Percentiles rank a stretch among this genome's conserved stretches.
Conservation (phyloP, 1,140 invertebrate species). For the Oedothorax gibbosus region DNA sequence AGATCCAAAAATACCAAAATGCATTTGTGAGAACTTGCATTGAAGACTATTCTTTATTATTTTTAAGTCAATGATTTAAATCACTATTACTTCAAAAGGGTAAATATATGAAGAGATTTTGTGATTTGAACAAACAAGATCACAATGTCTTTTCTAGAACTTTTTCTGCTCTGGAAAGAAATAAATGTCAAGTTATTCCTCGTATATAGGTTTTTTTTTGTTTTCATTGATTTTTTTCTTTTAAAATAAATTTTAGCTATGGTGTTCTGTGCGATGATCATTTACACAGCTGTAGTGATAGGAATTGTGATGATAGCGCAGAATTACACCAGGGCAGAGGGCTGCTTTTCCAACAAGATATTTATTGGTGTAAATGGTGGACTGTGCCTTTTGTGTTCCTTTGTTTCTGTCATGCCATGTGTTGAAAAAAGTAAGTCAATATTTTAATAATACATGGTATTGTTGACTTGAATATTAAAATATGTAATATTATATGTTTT, state of each 20-base stretch:
- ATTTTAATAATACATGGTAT: background rate
- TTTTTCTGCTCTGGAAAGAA: too few species aligned
- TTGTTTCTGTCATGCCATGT: constrained; percentile 66
- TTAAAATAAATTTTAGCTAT: constrained; percentile 62
- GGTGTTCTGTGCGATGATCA: constrained; percentile 63
- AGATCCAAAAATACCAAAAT: too few species aligned
- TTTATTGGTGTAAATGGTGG: constrained; percentile 66
- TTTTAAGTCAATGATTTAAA: too few species aligned
- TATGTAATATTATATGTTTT: background rate
- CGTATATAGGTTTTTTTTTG: too few species aligned
- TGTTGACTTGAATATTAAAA: background rate
- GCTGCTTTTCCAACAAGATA: constrained; percentile 65
- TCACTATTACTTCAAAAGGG: too few species aligned
- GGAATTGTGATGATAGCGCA: constrained; percentile 64
- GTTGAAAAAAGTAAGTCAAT: constrained; percentile 67
- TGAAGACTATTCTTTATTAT: too few species aligned
- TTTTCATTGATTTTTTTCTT: too few species aligned
- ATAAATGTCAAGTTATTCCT: too few species aligned
- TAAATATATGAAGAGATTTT: too few species aligned
- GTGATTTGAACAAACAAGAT: too few species aligned
- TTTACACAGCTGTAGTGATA: constrained; percentile 63
- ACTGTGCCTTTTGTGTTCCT: constrained; percentile 64
- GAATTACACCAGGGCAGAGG: constrained; percentile 64
- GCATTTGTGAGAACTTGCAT: too few species aligned
- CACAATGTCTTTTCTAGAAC: too few species aligned